A percentile compares a stretch with the other conserved stretches of the same genome.
These are phyloP conservation scores for Schlechtendalia chinensis DNA, from an alignment of 1,140 invertebrate species.

Conservation along the genomic window DNA sequence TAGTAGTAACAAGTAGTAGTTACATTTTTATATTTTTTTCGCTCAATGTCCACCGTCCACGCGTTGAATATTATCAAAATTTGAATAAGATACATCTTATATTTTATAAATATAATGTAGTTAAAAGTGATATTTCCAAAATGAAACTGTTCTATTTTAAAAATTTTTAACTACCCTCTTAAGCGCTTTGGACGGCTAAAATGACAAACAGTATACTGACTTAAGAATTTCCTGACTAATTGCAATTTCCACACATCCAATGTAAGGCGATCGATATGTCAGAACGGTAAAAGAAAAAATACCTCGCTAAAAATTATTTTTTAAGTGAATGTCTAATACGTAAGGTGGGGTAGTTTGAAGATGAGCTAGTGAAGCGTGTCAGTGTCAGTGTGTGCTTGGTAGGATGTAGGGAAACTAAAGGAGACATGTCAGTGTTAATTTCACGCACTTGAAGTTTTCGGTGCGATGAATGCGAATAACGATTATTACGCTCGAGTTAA, in stretches of 20 bases:
- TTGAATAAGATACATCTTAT: background rate
- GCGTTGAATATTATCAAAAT: too few relatives aligned
- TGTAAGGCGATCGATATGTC: background rate
- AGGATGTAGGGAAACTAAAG: background rate
- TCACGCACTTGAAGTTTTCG: constrained; percentile 20
- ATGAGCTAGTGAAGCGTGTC: too few relatives aligned
- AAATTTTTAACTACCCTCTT: background rate
- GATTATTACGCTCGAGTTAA: constrained; percentile 8
- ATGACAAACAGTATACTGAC: background rate
- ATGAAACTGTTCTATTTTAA: background rate
- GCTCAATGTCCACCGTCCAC: too few relatives aligned
- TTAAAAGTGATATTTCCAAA: background rate
- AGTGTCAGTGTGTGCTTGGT: background rate
- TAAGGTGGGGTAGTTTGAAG: background rate
- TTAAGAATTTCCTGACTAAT: background rate
- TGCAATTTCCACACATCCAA: background rate
- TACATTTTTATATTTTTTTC: too few relatives aligned
- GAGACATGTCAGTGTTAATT: constrained; percentile 16
- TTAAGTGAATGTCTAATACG: background rate
- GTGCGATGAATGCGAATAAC: constrained; percentile 15
- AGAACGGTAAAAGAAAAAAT: background rate
- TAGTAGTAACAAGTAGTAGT: too few relatives aligned
- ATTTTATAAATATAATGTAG: background rate
- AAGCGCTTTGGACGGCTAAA: background rate
- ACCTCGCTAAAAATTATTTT: background rate